Percentiles rank a stretch among this genome's conserved stretches.
Conservation (phyloP, 2,797 vertebrate genomes). For the Denticeps clupeoides region DNA sequence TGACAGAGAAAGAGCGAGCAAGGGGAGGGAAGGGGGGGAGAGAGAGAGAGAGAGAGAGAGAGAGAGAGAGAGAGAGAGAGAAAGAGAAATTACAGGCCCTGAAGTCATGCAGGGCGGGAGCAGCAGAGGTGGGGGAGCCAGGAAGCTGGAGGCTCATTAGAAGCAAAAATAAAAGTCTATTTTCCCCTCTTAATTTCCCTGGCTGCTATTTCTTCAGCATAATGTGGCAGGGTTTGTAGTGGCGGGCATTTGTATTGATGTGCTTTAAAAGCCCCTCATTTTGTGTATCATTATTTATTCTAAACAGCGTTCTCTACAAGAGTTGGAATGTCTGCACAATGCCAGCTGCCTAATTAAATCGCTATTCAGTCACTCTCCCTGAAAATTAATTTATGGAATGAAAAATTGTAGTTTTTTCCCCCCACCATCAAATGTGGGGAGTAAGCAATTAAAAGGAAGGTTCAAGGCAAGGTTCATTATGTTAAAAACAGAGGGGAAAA, state of each 20-base stretch:
- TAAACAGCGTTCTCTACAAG: constrained; percentile 42
- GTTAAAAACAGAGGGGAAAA: constrained; percentile 17
- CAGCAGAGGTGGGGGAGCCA: no score
- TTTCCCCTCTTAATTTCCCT: constrained; percentile 55
- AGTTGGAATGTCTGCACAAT: constrained; percentile 40
- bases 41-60: constrained; percentile 19
- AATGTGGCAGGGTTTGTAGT: constrained; percentile 31
- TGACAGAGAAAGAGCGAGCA: background rate
- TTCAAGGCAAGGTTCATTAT: constrained; percentile 38
- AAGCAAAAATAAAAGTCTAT: constrained; percentile 38
- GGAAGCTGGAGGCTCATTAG: constrained; percentile 46
- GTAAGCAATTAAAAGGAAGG: constrained; percentile 50
- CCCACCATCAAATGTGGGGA: constrained; percentile 31
- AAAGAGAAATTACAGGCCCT: background rate
- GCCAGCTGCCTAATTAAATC: constrained; percentile 48
- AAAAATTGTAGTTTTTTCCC: constrained; percentile 12
- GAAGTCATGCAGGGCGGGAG: no score
- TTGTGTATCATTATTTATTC: constrained; percentile 53
- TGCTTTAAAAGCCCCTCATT: constrained; percentile 49
- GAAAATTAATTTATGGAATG: constrained; percentile 53
- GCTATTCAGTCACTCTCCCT: constrained; percentile 39
- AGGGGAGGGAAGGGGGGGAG: constrained; percentile 11
- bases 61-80: constrained; percentile 15
- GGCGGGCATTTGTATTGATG: constrained; percentile 38
- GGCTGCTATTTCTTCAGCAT: constrained; percentile 39